Conservation (phyloP, 2,888 invertebrate species). For the Microctonus aethiopoides region DNA sequence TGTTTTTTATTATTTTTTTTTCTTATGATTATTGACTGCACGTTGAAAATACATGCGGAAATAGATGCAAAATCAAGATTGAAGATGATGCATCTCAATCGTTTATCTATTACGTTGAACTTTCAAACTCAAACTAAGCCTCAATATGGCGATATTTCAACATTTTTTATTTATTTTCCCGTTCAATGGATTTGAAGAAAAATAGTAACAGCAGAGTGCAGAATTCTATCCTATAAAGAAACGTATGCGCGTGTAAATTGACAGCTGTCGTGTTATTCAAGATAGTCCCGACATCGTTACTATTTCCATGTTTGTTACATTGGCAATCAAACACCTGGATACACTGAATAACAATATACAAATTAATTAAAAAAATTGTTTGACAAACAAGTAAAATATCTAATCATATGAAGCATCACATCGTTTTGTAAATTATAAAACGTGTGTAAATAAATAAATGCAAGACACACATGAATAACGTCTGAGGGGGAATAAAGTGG, state of each 20-base stretch:
- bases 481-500: background rate
- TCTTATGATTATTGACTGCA: background rate
- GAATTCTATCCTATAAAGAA: background rate
- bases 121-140: background rate
- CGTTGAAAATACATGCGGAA: background rate
- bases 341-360: background rate
- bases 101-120: background rate
- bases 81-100: background rate
- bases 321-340: constrained; percentile 12
- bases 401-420: no score
- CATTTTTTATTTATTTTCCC: background rate
- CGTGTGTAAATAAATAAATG: constrained; percentile 1
- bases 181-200: background rate
- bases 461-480: background rate
- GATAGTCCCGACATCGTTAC: constrained; percentile 15
- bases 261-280: constrained; percentile 9
- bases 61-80: background rate
- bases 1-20: no score
- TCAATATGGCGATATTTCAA: background rate
- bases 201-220: background rate
- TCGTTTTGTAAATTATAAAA: background rate
- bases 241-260: constrained; percentile 11
- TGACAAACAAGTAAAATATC: no score
- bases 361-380: background rate
- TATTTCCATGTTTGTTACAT: constrained; percentile 7